phyloP scores from a whole-genome alignment of 1,140 invertebrate genomes.

The Myzus persicae region DNA sequence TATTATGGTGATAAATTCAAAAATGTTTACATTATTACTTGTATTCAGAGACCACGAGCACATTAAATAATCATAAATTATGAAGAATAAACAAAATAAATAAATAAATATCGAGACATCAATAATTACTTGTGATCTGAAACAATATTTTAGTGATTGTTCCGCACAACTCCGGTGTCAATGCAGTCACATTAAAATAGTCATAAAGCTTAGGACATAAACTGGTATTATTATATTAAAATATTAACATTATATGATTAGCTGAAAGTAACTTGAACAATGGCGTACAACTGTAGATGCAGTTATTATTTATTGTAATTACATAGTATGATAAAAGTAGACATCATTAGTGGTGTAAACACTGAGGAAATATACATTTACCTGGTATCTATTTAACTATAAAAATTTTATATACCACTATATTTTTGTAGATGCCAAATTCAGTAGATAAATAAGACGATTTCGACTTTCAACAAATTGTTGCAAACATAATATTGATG shows the following conservation, averaged over 20 bases:
- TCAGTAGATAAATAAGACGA: not conserved
- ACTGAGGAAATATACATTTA: not conserved
- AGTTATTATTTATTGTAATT: not conserved
- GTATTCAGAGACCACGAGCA: not conserved
- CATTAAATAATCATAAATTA: not conserved
- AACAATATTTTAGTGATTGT: not conserved
- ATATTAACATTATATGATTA: not conserved
- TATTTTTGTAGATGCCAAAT: not conserved
- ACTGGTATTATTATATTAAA: not conserved
- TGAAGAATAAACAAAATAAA: slow-evolving; percentile 2
- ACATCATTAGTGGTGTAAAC: not conserved
- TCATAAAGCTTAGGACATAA: no score
- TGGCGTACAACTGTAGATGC: not conserved
- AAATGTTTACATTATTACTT: not conserved
- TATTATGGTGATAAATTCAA: not conserved
- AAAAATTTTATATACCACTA: not conserved
- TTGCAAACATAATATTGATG: not conserved
- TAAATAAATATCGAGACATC: not conserved
- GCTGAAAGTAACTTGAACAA: not conserved
- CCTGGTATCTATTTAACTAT: not conserved
- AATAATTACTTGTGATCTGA: not conserved
- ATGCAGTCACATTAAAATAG: not conserved
- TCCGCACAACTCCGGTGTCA: not conserved
- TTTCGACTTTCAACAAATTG: not conserved
- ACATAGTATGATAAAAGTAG: not conserved